Percentiles rank a stretch among this genome's conserved stretches.
Conservation (phyloP, 2,888 invertebrate species). For the Dastarcus helophoroides region DNA sequence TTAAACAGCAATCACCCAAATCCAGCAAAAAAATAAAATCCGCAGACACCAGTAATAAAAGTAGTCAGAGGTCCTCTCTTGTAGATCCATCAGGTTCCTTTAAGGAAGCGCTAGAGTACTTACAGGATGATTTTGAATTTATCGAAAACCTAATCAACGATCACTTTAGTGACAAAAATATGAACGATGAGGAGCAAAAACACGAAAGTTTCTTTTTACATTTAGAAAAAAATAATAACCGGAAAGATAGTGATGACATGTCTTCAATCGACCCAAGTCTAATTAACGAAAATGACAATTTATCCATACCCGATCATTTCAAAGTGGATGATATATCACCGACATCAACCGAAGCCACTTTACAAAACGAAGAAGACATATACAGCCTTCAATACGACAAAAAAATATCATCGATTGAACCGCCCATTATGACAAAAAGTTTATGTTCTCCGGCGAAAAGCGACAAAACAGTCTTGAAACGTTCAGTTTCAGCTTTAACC, state of each 20-base stretch:
- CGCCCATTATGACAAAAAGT: constrained; percentile 11
- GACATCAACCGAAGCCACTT: constrained; percentile 21
- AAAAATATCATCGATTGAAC: constrained; percentile 37
- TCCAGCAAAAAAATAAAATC: constrained; percentile 12
- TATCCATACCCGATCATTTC: constrained; percentile 41
- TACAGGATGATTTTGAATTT: constrained; percentile 29
- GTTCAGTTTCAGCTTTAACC: too few relatives aligned
- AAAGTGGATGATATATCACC: constrained; percentile 24
- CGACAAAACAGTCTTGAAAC: too few relatives aligned
- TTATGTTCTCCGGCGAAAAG: constrained; percentile 9
- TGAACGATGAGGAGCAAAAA: constrained; percentile 1
- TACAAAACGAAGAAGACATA: constrained; percentile 31
- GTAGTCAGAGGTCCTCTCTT: constrained; percentile 30
- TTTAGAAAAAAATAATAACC: constrained; percentile 16
- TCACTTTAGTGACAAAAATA: constrained; percentile 15
- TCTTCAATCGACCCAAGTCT: constrained; percentile 46
- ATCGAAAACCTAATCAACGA: constrained; percentile 33
- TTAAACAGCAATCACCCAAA: constrained; percentile 10
- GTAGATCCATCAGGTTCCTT: constrained; percentile 38
- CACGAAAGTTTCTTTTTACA: constrained; percentile 6
- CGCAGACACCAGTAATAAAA: constrained; percentile 10
- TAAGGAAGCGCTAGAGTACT: constrained; percentile 24
- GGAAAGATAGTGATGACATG: constrained; percentile 28
- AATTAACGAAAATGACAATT: constrained; percentile 60
- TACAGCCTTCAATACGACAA: constrained; percentile 42